Evolutionary conservation across 2,888 invertebrate genomes (phyloP).

Genomic region (Orchesella flavescens): DNA sequence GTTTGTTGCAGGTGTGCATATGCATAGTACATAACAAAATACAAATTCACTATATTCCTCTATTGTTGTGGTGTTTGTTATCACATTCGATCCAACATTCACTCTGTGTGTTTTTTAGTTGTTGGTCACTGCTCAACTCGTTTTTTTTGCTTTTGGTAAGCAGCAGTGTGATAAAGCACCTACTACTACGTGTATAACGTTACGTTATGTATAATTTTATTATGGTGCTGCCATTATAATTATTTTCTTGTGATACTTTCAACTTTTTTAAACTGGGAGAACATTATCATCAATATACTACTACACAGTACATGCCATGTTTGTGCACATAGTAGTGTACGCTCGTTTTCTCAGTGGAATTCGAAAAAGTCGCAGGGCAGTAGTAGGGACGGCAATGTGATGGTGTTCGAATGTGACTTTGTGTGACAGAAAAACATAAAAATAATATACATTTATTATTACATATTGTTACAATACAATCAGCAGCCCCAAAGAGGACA

Average conservation of each 20-base stretch:
- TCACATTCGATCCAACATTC: not conserved
- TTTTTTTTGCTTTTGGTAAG: too few species aligned
- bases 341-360: too few species aligned
- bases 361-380: too few species aligned
- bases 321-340: too few species aligned
- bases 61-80: too few species aligned
- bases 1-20: constrained; percentile 11
- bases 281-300: too few species aligned
- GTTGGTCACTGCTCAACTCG: constrained; percentile 2
- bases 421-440: constrained; percentile 14
- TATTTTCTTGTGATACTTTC: constrained; percentile 20
- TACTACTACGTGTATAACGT: not conserved
- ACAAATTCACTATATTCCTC: too few species aligned
- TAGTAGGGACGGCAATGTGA: too few species aligned
- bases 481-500: too few species aligned
- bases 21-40: not conserved
- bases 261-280: constrained; percentile 6
- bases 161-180: too few species aligned
- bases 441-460: not conserved
- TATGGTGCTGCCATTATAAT: not conserved
- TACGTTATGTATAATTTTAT: not conserved
- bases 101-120: not conserved
- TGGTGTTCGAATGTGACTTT: constrained; percentile 3
- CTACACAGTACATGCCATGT: too few species aligned
- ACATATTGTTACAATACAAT: not conserved